These are phyloP conservation scores for Motacilla tschutschensis DNA, from an alignment of 2,113 vertebrate genomes.

Conservation along the genomic window DNA sequence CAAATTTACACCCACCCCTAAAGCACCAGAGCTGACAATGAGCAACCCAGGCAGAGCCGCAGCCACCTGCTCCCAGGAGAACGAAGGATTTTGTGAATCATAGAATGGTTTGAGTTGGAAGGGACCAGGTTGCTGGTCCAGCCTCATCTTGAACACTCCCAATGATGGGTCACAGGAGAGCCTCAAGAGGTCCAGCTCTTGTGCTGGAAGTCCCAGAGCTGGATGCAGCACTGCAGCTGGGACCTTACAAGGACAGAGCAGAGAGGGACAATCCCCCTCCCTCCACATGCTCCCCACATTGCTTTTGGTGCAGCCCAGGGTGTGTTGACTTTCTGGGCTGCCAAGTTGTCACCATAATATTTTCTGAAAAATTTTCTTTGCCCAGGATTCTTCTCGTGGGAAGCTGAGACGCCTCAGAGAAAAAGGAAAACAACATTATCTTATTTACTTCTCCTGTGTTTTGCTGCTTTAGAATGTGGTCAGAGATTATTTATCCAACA, in stretches of 20 bases:
- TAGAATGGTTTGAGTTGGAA: background rate
- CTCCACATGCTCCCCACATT: rapidly evolving
- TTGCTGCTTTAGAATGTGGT: too few relatives aligned
- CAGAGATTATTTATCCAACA: too few relatives aligned
- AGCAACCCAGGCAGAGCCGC: background rate
- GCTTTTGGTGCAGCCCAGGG: background rate
- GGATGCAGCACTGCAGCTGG: background rate
- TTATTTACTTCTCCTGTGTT: too few relatives aligned
- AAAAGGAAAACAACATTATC: too few relatives aligned
- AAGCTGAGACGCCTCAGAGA: too few relatives aligned
- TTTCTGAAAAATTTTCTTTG: too few relatives aligned
- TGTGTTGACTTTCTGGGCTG: background rate
- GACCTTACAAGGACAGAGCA: background rate
- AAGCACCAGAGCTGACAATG: rapidly evolving
- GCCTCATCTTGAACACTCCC: background rate
- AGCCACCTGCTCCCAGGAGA: background rate
- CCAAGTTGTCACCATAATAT: too few relatives aligned
- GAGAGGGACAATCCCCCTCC: background rate
- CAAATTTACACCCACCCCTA: background rate
- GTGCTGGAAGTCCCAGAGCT: background rate
- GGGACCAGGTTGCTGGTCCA: background rate
- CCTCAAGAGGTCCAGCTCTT: background rate
- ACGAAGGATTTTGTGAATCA: background rate
- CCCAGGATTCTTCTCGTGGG: too few relatives aligned
- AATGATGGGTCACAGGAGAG: background rate